phyloP scores from a whole-genome alignment of 2,797 vertebrate genomes.

The Malacoctenus gilli region DNA sequence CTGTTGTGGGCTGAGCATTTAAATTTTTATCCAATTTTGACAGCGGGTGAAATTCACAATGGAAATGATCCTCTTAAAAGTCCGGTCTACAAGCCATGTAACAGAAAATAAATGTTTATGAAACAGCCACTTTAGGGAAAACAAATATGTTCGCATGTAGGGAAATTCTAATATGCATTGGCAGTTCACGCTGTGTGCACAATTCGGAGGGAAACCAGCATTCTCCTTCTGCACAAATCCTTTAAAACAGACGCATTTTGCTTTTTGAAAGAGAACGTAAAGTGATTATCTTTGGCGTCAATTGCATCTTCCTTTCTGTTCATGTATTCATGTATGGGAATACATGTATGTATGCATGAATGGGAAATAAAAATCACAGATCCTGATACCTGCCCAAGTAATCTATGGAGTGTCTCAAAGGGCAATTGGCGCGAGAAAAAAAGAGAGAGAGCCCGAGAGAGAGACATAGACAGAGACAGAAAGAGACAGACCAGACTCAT shows the following conservation, averaged over 20 bases:
- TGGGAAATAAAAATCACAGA: conserved; percentile 54
- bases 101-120: conserved; percentile 23
- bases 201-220: conserved; percentile 23
- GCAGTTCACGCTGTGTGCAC: too few relatives aligned
- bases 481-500: too few relatives aligned
- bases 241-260: conserved; percentile 26
- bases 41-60: conserved; percentile 12
- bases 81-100: conserved; percentile 7
- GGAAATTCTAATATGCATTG: too few relatives aligned
- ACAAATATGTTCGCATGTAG: too few relatives aligned
- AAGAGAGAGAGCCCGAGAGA: too few relatives aligned
- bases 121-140: background rate
- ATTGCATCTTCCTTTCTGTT: conserved; percentile 44
- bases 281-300: conserved; percentile 51
- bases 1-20: conserved; percentile 13
- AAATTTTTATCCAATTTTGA: conserved; percentile 20
- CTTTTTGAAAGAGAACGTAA: conserved; percentile 18
- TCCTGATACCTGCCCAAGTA: conserved; percentile 50
- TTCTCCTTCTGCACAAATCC: too few relatives aligned
- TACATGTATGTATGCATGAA: too few relatives aligned
- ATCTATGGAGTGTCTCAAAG: conserved; percentile 48
- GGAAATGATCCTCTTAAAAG: conserved; percentile 12
- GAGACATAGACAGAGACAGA: conserved; percentile 47
- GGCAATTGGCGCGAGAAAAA: conserved; percentile 35
- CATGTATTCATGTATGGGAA: conserved; percentile 61